Evolutionary conservation across 2,888 invertebrate genomes (phyloP).

Genomic region (Rhagophthalmus giganteus): DNA sequence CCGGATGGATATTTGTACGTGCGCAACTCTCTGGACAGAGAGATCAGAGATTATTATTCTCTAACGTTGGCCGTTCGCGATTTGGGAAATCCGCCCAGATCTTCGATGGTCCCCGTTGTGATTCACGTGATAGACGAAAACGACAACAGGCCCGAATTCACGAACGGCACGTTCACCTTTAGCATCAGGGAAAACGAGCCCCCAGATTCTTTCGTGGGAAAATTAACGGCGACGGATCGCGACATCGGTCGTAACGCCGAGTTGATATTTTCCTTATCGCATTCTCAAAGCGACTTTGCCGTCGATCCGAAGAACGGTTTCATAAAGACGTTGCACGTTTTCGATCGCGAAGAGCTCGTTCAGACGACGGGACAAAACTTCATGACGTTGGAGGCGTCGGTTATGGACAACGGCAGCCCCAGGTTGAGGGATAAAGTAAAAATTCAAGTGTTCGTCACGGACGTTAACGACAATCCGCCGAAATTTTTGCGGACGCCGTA

Average conservation of each 20-base stretch:
- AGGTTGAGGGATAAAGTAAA: constrained; percentile 82
- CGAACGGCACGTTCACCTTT: constrained; percentile 87
- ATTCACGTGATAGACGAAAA: constrained; percentile 95
- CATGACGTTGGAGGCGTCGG: constrained; percentile 82
- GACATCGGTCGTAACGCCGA: constrained; percentile 93
- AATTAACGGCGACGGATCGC: constrained; percentile 83
- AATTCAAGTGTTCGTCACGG: constrained; percentile 83
- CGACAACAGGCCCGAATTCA: constrained; percentile 92
- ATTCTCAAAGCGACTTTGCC: constrained; percentile 77
- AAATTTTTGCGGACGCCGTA: constrained; percentile 83
- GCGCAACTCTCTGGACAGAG: constrained; percentile 82
- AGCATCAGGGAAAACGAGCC: constrained; percentile 87
- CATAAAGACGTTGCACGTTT: constrained; percentile 79
- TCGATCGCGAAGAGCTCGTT: constrained; percentile 87
- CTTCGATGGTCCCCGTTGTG: constrained; percentile 86
- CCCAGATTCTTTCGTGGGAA: constrained; percentile 88
- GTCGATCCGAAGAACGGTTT: constrained; percentile 91
- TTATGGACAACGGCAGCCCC: constrained; percentile 80
- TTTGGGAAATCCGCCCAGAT: constrained; percentile 74
- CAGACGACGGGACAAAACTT: constrained; percentile 76
- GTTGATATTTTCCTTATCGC: constrained; percentile 77
- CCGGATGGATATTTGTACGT: constrained; percentile 93
- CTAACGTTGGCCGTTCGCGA: constrained; percentile 83
- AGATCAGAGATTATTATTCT: constrained; percentile 89
- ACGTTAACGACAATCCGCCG: constrained; percentile 90